A percentile compares a stretch with the other conserved stretches of the same genome.
These are phyloP conservation scores for Plagiodera versicolora DNA, from an alignment of 2,888 invertebrate species.

Conservation along the genomic window DNA sequence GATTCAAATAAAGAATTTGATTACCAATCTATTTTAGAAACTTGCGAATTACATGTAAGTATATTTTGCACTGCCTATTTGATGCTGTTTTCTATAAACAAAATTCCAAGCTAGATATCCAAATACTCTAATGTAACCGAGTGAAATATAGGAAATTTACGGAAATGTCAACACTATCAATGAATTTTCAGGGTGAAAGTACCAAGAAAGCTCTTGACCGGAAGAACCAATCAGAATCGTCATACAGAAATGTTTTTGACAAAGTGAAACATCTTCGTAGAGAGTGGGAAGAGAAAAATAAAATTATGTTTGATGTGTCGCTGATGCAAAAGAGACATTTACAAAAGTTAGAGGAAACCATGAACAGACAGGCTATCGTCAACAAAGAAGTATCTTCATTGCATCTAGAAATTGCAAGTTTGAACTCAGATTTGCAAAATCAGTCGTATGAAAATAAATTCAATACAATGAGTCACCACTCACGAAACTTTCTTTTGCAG, in stretches of 20 bases:
- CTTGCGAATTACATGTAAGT: constrained; percentile 11
- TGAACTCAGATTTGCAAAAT: constrained; percentile 6
- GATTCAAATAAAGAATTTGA: constrained; percentile 1
- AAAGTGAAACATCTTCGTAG: background rate
- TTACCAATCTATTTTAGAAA: constrained; percentile 9
- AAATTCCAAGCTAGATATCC: too few species aligned
- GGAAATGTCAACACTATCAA: too few species aligned
- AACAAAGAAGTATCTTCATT: background rate
- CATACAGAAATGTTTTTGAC: background rate
- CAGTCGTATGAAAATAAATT: constrained; percentile 5
- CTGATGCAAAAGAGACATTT: constrained; percentile 3
- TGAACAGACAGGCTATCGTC: background rate
- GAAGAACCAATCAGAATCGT: background rate
- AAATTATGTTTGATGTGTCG: background rate
- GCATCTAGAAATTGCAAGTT: background rate
- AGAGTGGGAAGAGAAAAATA: background rate
- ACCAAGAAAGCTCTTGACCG: constrained; percentile 2
- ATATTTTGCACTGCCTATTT: background rate
- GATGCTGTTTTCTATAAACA: background rate
- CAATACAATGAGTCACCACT: background rate
- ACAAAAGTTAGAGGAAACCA: background rate
- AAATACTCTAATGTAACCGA: too few species aligned
- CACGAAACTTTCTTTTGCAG: constrained; percentile 9
- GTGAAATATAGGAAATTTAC: too few species aligned
- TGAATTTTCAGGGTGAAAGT: constrained; percentile 12